A percentile compares a stretch with the other conserved stretches of the same genome.
These are phyloP conservation scores for Nysson spinosus DNA, from an alignment of 2,888 invertebrate species.

Conservation along the genomic window DNA sequence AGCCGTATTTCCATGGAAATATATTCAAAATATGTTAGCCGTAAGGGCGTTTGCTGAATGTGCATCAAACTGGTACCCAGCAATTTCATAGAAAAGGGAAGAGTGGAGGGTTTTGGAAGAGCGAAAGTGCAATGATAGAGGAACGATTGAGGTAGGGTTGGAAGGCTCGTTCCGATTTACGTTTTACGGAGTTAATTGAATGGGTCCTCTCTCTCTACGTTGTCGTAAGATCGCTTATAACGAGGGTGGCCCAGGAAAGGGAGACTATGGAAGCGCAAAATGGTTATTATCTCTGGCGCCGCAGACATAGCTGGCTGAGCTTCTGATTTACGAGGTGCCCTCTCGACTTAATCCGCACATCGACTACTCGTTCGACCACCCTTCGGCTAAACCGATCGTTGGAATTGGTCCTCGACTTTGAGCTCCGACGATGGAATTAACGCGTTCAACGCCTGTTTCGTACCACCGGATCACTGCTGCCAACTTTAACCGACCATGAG, in stretches of 20 bases:
- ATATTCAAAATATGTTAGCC: background rate
- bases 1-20: slow-evolving; percentile 29
- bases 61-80: background rate
- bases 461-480: slow-evolving; percentile 13
- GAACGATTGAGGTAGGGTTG: slow-evolving; percentile 24
- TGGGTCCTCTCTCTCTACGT: slow-evolving; percentile 37
- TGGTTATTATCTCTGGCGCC: slow-evolving; percentile 70
- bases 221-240: slow-evolving; percentile 55
- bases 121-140: slow-evolving; percentile 22
- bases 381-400: slow-evolving; percentile 24
- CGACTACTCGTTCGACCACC: slow-evolving; percentile 54
- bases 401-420: slow-evolving; percentile 40
- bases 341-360: slow-evolving; percentile 66
- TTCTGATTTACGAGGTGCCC: slow-evolving; percentile 68
- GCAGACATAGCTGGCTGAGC: slow-evolving; percentile 68
- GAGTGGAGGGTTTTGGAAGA: background rate
- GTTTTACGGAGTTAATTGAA: slow-evolving; percentile 56
- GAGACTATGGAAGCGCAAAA: slow-evolving; percentile 70
- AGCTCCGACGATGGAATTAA: slow-evolving; percentile 45
- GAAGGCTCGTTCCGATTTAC: slow-evolving; percentile 50
- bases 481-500: slow-evolving; percentile 22
- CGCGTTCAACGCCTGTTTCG: slow-evolving; percentile 38
- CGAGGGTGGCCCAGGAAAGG: slow-evolving; percentile 45
- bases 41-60: background rate
- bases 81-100: slow-evolving; percentile 3